Evolutionary conservation across 2,113 vertebrate species (phyloP).

Genomic region (Calidris pugnax): DNA sequence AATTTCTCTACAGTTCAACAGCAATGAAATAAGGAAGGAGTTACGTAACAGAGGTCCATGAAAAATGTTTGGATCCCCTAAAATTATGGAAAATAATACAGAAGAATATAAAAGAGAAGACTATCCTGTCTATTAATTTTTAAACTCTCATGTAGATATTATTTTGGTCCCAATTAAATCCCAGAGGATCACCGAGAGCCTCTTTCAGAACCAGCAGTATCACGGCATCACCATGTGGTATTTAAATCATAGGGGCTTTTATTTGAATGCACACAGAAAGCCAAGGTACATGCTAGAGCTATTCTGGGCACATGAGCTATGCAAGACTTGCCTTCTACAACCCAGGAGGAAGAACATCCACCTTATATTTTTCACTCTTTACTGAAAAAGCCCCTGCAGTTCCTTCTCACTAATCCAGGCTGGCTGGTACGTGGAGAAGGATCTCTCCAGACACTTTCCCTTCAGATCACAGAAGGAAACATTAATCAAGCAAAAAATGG

Average conservation of each 20-base stretch:
- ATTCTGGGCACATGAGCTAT: background rate
- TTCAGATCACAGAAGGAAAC: conserved; percentile 77
- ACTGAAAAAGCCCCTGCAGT: background rate
- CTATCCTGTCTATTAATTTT: background rate
- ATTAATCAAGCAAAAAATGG: conserved; percentile 81
- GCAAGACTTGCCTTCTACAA: conserved; percentile 21
- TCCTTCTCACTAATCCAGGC: conserved; percentile 47
- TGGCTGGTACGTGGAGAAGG: conserved; percentile 23
- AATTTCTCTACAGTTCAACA: background rate
- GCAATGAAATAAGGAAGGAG: background rate
- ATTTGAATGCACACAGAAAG: background rate
- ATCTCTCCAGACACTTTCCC: conserved; percentile 70
- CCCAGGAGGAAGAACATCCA: background rate
- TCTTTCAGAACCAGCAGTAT: background rate
- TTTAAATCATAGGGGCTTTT: background rate
- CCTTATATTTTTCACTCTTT: conserved; percentile 10
- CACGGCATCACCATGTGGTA: background rate
- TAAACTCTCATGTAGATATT: background rate
- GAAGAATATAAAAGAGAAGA: background rate
- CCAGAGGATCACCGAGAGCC: background rate
- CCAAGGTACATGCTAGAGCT: background rate
- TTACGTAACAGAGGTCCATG: background rate
- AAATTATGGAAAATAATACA: background rate
- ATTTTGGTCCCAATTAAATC: background rate
- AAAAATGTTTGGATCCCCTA: background rate